Evolutionary conservation across 2,113 vertebrate genomes (phyloP).

Genomic region (Pseudois nayaur): DNA sequence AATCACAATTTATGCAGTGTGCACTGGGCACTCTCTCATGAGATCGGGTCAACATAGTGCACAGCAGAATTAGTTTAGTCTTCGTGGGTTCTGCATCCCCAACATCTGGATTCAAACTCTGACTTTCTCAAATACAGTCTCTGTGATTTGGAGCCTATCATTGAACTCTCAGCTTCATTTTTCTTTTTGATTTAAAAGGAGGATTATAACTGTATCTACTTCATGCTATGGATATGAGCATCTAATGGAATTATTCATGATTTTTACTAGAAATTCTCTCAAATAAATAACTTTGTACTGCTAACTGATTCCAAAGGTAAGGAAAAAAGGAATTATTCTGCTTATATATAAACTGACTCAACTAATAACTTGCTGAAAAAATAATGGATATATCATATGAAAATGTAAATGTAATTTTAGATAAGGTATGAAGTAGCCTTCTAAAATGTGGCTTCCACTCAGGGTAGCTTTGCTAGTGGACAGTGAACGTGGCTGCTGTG

Average conservation of each 20-base stretch:
- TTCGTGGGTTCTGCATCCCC: background rate
- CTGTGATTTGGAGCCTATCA: background rate
- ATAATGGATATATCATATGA: background rate
- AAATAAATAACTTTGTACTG: background rate
- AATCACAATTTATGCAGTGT: background rate
- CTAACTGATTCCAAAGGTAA: background rate
- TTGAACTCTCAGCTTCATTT: background rate
- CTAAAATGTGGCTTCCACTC: background rate
- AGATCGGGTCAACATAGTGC: rapidly evolving
- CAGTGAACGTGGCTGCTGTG: rapidly evolving
- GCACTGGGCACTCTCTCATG: background rate
- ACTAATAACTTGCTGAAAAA: background rate
- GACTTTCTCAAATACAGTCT: background rate
- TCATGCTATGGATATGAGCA: background rate
- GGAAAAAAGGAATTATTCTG: background rate
- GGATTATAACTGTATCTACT: background rate
- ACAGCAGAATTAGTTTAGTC: background rate
- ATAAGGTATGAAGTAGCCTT: background rate
- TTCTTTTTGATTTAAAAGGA: background rate
- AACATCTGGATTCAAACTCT: background rate
- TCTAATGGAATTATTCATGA: background rate
- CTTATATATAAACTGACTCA: background rate
- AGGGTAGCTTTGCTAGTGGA: background rate
- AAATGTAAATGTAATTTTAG: background rate
- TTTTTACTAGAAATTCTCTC: background rate